phyloP scores from a whole-genome alignment of 2,113 vertebrate species.

The Microcebus murinus region DNA sequence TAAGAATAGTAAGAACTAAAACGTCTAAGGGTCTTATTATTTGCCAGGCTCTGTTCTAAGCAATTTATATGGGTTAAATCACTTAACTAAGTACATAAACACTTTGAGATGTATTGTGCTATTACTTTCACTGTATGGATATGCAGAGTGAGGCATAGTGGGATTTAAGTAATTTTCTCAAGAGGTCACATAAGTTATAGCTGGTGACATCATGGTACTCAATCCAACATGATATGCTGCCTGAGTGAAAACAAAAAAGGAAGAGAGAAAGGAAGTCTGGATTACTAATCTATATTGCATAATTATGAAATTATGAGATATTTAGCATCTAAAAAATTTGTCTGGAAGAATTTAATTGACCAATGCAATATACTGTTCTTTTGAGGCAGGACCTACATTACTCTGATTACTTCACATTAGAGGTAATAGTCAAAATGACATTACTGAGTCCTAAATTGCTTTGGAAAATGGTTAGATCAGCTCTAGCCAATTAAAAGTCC shows the following conservation, averaged over 20 bases:
- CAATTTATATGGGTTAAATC: neutral
- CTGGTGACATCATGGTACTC: neutral
- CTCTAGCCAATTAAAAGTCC: neutral
- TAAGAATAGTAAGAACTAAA: neutral
- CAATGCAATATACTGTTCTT: neutral
- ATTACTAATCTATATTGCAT: neutral
- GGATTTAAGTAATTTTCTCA: neutral
- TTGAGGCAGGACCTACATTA: accelerated
- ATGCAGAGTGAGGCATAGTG: no score
- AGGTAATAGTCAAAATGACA: neutral
- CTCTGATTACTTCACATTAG: neutral
- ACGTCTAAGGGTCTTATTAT: neutral
- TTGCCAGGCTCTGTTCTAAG: neutral
- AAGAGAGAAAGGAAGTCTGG: neutral
- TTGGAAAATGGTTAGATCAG: neutral
- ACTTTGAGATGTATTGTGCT: neutral
- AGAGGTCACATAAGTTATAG: neutral
- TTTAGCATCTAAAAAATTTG: neutral
- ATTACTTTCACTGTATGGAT: neutral
- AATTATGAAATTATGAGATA: neutral
- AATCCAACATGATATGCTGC: neutral
- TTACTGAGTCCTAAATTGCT: neutral
- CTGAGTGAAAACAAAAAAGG: neutral
- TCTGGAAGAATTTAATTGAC: neutral
- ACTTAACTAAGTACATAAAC: neutral